Percentiles rank a stretch among this genome's conserved stretches.
Conservation (phyloP, 2,797 vertebrate genomes). For the Helarctos malayanus region DNA sequence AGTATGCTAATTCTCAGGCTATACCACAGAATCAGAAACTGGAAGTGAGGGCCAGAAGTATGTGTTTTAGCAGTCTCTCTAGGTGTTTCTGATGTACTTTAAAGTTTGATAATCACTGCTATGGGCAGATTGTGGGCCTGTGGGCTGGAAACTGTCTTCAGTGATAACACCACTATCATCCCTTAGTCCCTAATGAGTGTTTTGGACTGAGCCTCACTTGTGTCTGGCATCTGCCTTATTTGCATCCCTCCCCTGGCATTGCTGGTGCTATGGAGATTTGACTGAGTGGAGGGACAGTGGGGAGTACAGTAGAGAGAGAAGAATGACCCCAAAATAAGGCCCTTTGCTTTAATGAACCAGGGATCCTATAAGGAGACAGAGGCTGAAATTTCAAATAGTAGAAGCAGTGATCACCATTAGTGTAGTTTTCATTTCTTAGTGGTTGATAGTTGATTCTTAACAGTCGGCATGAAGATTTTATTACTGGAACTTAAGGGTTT, state of each 20-base stretch:
- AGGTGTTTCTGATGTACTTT: not conserved
- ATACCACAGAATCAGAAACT: not conserved
- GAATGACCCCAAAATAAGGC: not conserved
- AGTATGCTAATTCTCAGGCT: not conserved
- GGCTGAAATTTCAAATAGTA: not conserved
- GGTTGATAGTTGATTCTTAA: not conserved
- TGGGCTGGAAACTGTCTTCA: not conserved
- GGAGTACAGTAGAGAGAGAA: not conserved
- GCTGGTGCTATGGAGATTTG: not conserved
- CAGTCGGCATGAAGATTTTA: not conserved
- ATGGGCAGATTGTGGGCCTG: not conserved
- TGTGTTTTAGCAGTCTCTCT: not conserved
- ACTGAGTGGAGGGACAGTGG: not conserved
- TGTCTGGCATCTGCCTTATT: not conserved
- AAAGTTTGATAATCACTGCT: not conserved
- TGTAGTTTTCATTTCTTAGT: not conserved
- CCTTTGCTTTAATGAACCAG: constrained; percentile 63
- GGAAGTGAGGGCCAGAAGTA: not conserved
- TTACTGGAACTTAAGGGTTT: not conserved
- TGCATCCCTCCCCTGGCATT: not conserved
- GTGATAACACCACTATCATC: not conserved
- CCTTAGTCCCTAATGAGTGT: not conserved
- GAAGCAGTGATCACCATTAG: not conserved
- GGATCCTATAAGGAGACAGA: not conserved
- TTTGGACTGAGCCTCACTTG: not conserved